Evolutionary conservation across 1,140 invertebrate genomes (phyloP), one percentile per base, ranked within the genome.

Genomic region (Brachionus paranguensis): DNA sequence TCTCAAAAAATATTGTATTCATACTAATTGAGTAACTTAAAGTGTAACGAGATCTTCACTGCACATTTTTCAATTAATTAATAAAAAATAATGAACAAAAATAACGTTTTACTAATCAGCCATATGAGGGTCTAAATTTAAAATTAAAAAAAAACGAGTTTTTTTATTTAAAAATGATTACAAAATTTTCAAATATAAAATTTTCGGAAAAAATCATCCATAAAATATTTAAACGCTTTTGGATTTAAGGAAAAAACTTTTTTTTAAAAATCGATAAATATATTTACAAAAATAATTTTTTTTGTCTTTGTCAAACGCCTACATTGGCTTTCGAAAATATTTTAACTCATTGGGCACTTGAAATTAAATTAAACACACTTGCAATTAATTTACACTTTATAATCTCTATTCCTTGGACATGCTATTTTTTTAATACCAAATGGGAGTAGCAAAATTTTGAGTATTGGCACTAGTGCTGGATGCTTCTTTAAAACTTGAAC

Each of bases 391-490:
- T 70, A 70, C 37, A 70, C 12, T 33, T 70, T 70, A 33, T 60
- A 60, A 60, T 60, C 53, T 60, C 53, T 20, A 60, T 20, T 60
- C 20, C 53, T 55, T 24, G 53, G 10, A 27, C 17, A 60, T 60
- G 20, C 20, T 60, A 8, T 60, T 20, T 17, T n/a, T 20, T 70
- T 50, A 76, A 76, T 76, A 76, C 72, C 72, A 76, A 76, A 76
- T 50, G 10, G 72, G 72, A 11, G 72, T 50, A n/a, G 72, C 43
- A 76, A 50, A 76, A 27, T 47, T 76, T 50, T 76, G 72, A 50
- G 72, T 50, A 76, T 50, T 76, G 5, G 72, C 27, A 50, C 20
- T 29, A 7, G 20, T 17, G 17, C 20, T 50, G 4, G 43, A 27
- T 5, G 41, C 1, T 14, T 76, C 72, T 76, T 76, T 76, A 24